phyloP scores from a whole-genome alignment of 2,113 vertebrate species.

The Anarrhichthys ocellatus region DNA sequence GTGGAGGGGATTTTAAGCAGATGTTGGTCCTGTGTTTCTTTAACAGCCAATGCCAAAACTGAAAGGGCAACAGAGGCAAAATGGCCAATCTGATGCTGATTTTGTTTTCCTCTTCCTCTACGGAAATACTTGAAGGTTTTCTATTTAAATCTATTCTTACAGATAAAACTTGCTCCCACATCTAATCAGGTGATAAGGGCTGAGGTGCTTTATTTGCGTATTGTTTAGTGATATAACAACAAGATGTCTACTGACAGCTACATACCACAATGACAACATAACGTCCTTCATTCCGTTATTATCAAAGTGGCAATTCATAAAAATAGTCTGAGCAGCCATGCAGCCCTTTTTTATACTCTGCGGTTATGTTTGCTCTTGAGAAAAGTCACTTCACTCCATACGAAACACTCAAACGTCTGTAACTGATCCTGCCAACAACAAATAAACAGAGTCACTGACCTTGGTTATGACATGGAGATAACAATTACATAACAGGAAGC shows the following conservation, averaged over 20 bases:
- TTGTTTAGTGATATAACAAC: slow-evolving; percentile 34
- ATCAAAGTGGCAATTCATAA: slow-evolving; percentile 43
- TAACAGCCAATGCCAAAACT: background rate
- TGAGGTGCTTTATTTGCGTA: background rate
- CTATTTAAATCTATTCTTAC: background rate
- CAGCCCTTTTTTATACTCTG: slow-evolving; percentile 17
- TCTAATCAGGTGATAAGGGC: slow-evolving; percentile 8
- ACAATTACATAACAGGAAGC: slow-evolving; percentile 69
- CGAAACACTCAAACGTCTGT: slow-evolving; percentile 31
- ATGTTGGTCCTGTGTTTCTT: slow-evolving; percentile 9
- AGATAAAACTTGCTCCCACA: background rate
- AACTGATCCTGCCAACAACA: slow-evolving; percentile 57
- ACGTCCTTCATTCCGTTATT: slow-evolving; percentile 49
- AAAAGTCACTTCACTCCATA: slow-evolving; percentile 23
- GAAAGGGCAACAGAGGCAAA: background rate
- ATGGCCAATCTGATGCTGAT: background rate
- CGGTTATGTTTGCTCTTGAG: slow-evolving; percentile 6
- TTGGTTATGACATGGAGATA: slow-evolving; percentile 53
- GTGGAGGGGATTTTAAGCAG: background rate
- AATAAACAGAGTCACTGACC: slow-evolving; percentile 65
- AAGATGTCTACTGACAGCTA: slow-evolving; percentile 30
- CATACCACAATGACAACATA: slow-evolving; percentile 25
- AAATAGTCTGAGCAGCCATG: slow-evolving; percentile 54
- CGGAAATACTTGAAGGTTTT: background rate
- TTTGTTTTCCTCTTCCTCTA: background rate